Conservation (phyloP, 2,113 vertebrate genomes). For the Thryonomys swinderianus region DNA sequence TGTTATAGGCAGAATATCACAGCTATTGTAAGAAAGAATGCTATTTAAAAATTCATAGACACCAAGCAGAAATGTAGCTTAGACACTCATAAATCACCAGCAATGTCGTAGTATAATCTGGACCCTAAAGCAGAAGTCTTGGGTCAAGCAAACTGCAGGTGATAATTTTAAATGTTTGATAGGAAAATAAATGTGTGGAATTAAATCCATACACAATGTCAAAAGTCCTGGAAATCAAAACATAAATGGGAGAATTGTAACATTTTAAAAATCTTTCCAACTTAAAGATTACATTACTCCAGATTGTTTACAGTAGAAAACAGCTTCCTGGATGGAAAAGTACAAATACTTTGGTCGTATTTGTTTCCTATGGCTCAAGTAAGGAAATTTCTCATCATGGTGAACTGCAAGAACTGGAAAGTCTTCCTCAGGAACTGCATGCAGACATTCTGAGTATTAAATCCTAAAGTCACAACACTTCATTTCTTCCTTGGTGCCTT, state of each 20-base stretch:
- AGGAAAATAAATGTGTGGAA: not conserved
- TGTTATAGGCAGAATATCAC: not conserved
- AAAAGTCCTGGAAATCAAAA: not conserved
- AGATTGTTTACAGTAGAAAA: slow-evolving; percentile 37
- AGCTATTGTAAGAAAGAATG: not conserved
- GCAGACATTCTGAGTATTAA: slow-evolving; percentile 15
- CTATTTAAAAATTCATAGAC: not conserved
- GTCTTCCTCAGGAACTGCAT: not conserved
- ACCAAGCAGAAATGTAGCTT: not conserved
- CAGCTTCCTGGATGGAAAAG: not conserved
- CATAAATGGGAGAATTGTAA: not conserved
- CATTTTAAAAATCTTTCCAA: not conserved
- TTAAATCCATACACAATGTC: not conserved
- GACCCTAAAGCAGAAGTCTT: not conserved
- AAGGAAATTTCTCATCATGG: not conserved
- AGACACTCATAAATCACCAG: not conserved
- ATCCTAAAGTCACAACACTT: slow-evolving; percentile 1
- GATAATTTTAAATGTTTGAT: slow-evolving; percentile 7
- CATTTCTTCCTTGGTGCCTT: not conserved
- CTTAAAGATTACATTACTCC: not conserved
- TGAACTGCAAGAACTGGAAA: not conserved
- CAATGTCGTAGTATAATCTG: not conserved
- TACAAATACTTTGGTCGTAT: not conserved
- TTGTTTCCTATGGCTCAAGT: not conserved
- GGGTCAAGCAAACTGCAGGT: not conserved